A percentile compares a stretch with the other conserved stretches of the same genome.
phyloP scores from a whole-genome alignment of 2,797 vertebrate genomes.

The Argya squamiceps region DNA sequence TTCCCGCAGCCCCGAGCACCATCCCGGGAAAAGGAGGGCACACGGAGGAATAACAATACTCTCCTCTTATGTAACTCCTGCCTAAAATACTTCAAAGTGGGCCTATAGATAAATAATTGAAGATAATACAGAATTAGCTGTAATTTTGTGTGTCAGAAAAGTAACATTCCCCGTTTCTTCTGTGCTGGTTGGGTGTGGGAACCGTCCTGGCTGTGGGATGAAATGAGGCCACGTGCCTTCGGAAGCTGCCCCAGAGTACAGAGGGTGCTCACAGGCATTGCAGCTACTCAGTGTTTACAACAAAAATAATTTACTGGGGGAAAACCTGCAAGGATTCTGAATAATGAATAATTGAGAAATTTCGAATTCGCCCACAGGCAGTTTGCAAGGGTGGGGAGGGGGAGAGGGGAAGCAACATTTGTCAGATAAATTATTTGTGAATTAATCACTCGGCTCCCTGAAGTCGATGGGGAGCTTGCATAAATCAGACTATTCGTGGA shows the following conservation, averaged over 20 bases:
- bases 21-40: slow-evolving; percentile 1
- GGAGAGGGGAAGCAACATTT: slow-evolving; percentile 10
- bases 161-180: neutral
- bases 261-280: neutral
- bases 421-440: slow-evolving; percentile 61
- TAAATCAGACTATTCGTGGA: neutral
- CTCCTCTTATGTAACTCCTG: slow-evolving; percentile 54
- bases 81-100: slow-evolving; percentile 61
- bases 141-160: slow-evolving; percentile 25
- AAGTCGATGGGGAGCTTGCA: neutral
- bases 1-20: neutral
- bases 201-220: neutral
- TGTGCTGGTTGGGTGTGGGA: neutral
- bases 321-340: neutral
- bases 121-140: slow-evolving; percentile 28
- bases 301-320: neutral
- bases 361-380: neutral
- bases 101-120: slow-evolving; percentile 58
- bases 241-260: neutral
- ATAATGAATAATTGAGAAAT: slow-evolving; percentile 17
- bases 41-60: slow-evolving; percentile 18
- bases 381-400: neutral
- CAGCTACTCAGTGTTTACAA: neutral
- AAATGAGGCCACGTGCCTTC: neutral
- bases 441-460: slow-evolving; percentile 44